phyloP scores from a whole-genome alignment of 2,113 vertebrate species.

The Oryzias melastigma region DNA sequence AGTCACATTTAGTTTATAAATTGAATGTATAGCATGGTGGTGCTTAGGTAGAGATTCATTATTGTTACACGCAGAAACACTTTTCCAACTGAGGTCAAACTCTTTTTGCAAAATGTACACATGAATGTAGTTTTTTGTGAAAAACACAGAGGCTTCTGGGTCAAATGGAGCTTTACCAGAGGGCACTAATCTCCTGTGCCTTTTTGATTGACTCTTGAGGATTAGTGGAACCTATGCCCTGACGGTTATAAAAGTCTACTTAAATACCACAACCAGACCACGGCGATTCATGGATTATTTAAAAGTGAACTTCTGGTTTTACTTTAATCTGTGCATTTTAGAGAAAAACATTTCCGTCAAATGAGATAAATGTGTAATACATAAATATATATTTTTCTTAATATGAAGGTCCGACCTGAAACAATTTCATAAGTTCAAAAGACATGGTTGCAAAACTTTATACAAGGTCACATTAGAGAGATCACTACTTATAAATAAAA shows the following conservation, averaged over 20 bases:
- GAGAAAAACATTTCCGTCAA: slow-evolving; percentile 21
- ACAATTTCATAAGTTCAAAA: too few species aligned
- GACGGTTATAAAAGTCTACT: slow-evolving; percentile 32
- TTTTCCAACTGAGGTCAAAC: slow-evolving; percentile 3
- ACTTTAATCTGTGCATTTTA: slow-evolving; percentile 16
- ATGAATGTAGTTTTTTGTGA: slow-evolving; percentile 30
- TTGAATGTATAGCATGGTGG: too few species aligned
- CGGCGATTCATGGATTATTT: too few species aligned
- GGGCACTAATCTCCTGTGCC: slow-evolving; percentile 47
- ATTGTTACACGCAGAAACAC: slow-evolving; percentile 9
- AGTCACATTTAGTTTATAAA: too few species aligned
- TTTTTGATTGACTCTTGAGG: slow-evolving; percentile 52
- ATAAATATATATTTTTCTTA: too few species aligned
- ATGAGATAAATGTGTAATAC: too few species aligned
- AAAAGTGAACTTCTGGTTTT: slow-evolving; percentile 1
- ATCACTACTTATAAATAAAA: too few species aligned
- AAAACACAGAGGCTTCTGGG: slow-evolving; percentile 52
- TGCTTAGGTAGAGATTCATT: too few species aligned
- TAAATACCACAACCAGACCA: slow-evolving; percentile 13
- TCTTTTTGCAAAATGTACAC: slow-evolving; percentile 27
- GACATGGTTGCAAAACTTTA: too few species aligned
- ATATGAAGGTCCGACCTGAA: too few species aligned
- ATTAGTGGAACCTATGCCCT: slow-evolving; percentile 47
- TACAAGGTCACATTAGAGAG: too few species aligned
- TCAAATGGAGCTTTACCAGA: slow-evolving; percentile 58